These are phyloP conservation scores for Aspiorhynchus laticeps DNA, from an alignment of 2,113 vertebrate genomes.

Conservation along the genomic window DNA sequence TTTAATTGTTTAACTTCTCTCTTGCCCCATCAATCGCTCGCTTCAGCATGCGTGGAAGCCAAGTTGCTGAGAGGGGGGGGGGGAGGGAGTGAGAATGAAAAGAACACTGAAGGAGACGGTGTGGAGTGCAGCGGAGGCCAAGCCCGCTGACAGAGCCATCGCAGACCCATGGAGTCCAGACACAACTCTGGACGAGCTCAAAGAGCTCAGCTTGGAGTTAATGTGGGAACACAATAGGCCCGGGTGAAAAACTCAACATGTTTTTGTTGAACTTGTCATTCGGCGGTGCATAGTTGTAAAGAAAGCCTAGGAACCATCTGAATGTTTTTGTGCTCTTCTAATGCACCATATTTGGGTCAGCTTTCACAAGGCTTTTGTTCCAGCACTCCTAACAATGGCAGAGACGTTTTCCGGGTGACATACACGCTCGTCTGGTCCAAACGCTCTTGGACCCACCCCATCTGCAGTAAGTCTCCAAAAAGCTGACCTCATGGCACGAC, in stretches of 20 bases:
- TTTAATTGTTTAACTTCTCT: constrained; percentile 70
- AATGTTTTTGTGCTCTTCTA: constrained; percentile 80
- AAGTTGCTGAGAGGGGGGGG: constrained; percentile 58
- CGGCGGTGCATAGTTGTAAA: constrained; percentile 75
- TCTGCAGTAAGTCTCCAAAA: constrained; percentile 65
- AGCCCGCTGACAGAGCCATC: constrained; percentile 77
- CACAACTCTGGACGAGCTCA: constrained; percentile 79
- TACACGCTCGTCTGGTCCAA: constrained; percentile 67
- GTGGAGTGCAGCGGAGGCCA: constrained; percentile 71
- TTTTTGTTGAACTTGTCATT: constrained; percentile 83
- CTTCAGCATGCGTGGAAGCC: constrained; percentile 66
- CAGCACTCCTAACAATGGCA: constrained; percentile 72
- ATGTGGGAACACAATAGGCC: constrained; percentile 78
- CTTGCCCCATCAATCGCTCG: constrained; percentile 67
- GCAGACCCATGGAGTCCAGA: constrained; percentile 74
- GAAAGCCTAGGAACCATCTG: constrained; percentile 80
- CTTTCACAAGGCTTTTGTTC: constrained; percentile 74
- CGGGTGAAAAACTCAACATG: constrained; percentile 78
- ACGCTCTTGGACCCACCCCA: constrained; percentile 69
- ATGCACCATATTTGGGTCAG: constrained; percentile 75
- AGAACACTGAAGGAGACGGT: constrained; percentile 66
- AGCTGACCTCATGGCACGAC: constrained; percentile 66
- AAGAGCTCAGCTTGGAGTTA: constrained; percentile 80
- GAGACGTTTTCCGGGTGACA: constrained; percentile 69
- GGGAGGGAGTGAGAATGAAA: constrained; percentile 65